Conservation (phyloP, 1,140 invertebrate genomes). For the Philopotamus ludificatus region DNA sequence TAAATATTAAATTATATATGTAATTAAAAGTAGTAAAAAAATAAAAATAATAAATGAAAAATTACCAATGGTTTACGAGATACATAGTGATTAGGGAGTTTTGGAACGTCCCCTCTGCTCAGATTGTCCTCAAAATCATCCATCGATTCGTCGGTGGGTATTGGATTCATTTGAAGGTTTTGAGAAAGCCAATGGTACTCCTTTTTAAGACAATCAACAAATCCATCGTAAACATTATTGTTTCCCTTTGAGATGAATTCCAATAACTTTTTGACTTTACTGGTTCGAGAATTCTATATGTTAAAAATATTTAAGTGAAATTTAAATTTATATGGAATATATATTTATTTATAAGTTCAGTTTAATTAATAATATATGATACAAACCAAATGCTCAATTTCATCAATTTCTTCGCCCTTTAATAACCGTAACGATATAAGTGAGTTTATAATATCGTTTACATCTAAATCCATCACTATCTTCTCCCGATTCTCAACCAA, state of each 20-base stretch:
- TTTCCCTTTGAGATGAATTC: constrained; percentile 46
- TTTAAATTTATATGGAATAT: too few relatives aligned
- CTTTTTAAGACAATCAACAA: constrained; percentile 52
- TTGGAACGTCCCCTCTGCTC: constrained; percentile 56
- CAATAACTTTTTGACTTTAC: constrained; percentile 48
- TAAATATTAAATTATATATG: constrained; percentile 15
- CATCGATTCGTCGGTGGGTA: constrained; percentile 45
- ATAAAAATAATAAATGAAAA: constrained; percentile 10
- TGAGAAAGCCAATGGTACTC: constrained; percentile 56
- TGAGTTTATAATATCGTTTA: too few relatives aligned
- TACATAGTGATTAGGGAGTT: constrained; percentile 55
- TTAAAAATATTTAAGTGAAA: too few relatives aligned
- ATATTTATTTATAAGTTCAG: too few relatives aligned
- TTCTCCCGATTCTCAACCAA: too few relatives aligned
- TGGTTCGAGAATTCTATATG: constrained; percentile 46
- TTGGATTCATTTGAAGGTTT: constrained; percentile 46
- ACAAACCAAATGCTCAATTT: too few relatives aligned
- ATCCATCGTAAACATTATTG: constrained; percentile 46
- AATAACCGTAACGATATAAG: too few relatives aligned
- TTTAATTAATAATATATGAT: too few relatives aligned
- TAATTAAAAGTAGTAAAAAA: constrained; percentile 8
- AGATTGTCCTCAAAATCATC: constrained; percentile 51
- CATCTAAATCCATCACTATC: too few relatives aligned
- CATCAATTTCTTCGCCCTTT: too few relatives aligned
- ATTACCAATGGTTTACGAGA: constrained; percentile 50